A percentile compares a stretch with the other conserved stretches of the same genome.
Conservation (phyloP, 2,113 vertebrate genomes). For the Petaurus breviceps region DNA sequence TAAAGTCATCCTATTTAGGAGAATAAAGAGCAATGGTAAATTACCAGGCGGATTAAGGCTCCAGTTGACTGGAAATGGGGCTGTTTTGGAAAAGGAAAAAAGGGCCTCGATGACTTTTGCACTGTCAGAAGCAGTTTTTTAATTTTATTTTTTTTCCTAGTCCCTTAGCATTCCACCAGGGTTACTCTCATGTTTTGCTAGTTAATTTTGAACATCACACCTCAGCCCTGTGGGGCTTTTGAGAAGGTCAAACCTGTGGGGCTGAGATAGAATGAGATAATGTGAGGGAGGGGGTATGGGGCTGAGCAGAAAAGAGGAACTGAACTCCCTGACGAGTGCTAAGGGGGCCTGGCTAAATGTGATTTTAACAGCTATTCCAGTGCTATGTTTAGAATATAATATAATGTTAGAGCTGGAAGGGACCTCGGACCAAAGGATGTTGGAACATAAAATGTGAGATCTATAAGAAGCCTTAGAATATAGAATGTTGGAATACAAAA, state of each 20-base stretch:
- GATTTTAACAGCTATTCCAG: constrained; percentile 78
- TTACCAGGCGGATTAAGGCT: constrained; percentile 74
- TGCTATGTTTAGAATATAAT: constrained; percentile 73
- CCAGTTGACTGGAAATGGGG: constrained; percentile 75
- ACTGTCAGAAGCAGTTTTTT: constrained; percentile 81
- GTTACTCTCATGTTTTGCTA: constrained; percentile 74
- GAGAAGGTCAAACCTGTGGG: constrained; percentile 28
- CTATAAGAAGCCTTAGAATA: too few species aligned
- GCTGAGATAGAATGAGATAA: constrained; percentile 31
- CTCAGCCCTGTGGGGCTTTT: constrained; percentile 54
- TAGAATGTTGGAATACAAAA: neutral
- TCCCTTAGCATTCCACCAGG: constrained; percentile 82
- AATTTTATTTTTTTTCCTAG: constrained; percentile 77
- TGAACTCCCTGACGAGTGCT: neutral
- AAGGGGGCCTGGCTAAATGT: constrained; percentile 55
- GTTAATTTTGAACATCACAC: constrained; percentile 79
- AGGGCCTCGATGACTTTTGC: constrained; percentile 79
- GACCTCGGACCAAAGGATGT: constrained; percentile 9
- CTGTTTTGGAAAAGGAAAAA: constrained; percentile 58
- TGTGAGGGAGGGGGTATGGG: too few species aligned
- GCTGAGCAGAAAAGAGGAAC: too few species aligned
- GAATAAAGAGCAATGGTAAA: constrained; percentile 66
- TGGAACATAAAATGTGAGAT: neutral
- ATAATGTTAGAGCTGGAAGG: constrained; percentile 71
- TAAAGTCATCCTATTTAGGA: constrained; percentile 43